Evolutionary conservation across 2,888 invertebrate species (phyloP), one percentile per base, ranked within the genome.

Genomic region (Pachliopta kotzebuea): DNA sequence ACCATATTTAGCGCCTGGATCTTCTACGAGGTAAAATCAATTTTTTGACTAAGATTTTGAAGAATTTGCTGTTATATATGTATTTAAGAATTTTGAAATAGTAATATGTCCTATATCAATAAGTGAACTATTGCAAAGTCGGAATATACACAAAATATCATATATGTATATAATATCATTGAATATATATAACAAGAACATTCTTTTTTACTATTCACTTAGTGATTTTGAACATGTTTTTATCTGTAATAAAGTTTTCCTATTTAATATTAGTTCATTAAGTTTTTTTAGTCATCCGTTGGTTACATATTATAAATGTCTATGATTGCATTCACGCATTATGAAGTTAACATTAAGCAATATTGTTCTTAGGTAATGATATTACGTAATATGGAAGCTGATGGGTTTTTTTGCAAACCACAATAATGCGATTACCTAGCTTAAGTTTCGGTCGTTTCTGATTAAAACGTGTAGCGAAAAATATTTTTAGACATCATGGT

Each of bases 1-100:
- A 98, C 98, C 37, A 78, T 96, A 74, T 96, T 98, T 87, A 98
- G 98, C 80, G 93, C 95, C 68, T 98, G 97, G 95, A 95, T 98
- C 85, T 98, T 97, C 90, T 95, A 96, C 84, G 97, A 98, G 96
- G 98, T 98, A 71, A 76, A 72, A 66, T 37, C 18, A 6, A 45
- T 45, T 45, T 45, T n/a, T 11, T 45, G 6, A 1, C 18, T 45
- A n/a, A 37, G 37, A 4, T 45, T 45, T 45, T 45, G n/a, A 45
- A n/a, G 6, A 45, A 45, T n/a, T 45, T 45, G 45, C 45, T 11
- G 18, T 45, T 45, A 18, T 45, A 45, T 45, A 42, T 18, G 42
- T 17, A 18, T 42, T 42, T 42, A 6, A 42, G 2, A 42, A 42
- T 4, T 42, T 18, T 42, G 4, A 18, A 45, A 45, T 45, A n/a